A percentile compares a stretch with the other conserved stretches of the same genome.
Conservation (phyloP, 2,797 vertebrate genomes). For the Spinus pinus region DNA sequence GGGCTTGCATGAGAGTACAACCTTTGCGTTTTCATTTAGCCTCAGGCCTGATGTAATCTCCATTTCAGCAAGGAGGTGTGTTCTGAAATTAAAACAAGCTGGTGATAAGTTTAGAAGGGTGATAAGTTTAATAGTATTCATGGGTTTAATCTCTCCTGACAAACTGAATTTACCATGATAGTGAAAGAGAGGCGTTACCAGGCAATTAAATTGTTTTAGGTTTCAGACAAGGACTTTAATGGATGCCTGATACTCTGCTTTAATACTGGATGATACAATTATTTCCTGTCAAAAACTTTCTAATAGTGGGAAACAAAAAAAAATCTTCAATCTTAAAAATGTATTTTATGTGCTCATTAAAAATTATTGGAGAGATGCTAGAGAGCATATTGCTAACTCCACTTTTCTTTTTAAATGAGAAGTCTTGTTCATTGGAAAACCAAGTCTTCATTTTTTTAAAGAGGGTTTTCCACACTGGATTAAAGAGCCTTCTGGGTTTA, state of each 20-base stretch:
- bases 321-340: not conserved
- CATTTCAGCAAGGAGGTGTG: not conserved
- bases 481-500: not conserved
- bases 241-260: not conserved
- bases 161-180: not conserved
- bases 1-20: no score
- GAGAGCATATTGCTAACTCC: not conserved
- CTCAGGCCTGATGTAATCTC: accelerated
- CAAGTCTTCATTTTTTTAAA: not conserved
- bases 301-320: not conserved
- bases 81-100: not conserved
- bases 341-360: not conserved
- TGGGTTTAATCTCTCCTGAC: constrained; percentile 16
- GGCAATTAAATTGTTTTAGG: not conserved
- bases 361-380: not conserved
- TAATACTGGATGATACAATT: not conserved
- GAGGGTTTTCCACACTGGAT: not conserved
- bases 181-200: not conserved
- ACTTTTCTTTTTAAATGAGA: not conserved
- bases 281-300: not conserved
- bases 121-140: not conserved
- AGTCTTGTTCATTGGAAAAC: not conserved
- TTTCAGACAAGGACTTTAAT: not conserved
- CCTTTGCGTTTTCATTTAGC: not conserved
- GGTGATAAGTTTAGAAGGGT: not conserved